Evolutionary conservation across 2,797 vertebrate genomes (phyloP).

Genomic region (Hirundo rustica): DNA sequence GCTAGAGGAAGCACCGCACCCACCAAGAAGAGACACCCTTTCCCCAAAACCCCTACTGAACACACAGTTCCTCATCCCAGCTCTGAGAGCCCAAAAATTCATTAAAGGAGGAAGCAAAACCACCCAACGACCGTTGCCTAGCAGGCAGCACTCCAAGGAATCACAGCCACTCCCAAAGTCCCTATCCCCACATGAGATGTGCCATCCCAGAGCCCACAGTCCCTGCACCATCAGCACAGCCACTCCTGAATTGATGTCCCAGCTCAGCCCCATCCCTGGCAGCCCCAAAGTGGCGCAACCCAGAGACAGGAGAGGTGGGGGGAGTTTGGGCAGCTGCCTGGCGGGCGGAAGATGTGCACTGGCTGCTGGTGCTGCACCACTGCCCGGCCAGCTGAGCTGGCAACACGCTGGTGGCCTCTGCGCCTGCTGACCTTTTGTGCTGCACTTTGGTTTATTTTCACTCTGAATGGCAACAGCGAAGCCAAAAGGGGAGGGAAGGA

Average conservation of each 20-base stretch:
- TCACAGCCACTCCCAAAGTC: neutral
- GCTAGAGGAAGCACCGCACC: neutral
- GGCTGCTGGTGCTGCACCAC: neutral
- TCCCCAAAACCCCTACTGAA: neutral
- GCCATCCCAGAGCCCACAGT: neutral
- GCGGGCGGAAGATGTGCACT: accelerated
- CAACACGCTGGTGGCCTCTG: neutral
- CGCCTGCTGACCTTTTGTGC: conserved; percentile 6
- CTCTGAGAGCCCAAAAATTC: neutral
- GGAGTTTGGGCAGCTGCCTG: neutral
- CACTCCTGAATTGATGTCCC: accelerated
- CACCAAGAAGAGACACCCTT: neutral
- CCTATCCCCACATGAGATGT: accelerated
- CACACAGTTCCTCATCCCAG: neutral
- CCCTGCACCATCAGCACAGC: neutral
- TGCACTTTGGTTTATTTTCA: conserved; percentile 15
- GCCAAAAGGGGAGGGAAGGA: conserved; percentile 14
- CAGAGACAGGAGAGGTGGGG: neutral
- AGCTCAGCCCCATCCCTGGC: neutral
- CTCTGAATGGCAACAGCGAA: neutral
- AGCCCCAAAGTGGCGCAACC: neutral
- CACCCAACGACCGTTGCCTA: neutral
- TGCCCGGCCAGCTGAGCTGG: neutral
- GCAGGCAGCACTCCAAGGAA: neutral
- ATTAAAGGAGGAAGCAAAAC: conserved; percentile 18